These are phyloP conservation scores for Sphaeridia pumilis DNA, from an alignment of 2,888 invertebrate genomes.

Conservation along the genomic window DNA sequence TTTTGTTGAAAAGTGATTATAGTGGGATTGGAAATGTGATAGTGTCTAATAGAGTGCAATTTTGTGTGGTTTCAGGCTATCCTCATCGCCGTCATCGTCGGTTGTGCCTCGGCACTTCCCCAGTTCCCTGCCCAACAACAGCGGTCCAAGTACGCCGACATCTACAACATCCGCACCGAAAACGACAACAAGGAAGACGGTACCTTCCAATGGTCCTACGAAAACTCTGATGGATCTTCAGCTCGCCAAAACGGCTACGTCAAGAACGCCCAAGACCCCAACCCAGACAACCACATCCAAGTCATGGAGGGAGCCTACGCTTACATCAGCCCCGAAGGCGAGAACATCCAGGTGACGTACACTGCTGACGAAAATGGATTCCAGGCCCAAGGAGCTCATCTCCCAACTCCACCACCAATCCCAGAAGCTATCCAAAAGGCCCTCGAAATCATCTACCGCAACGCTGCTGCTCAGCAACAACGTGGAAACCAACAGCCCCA, in stretches of 20 bases:
- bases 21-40: too few relatives aligned
- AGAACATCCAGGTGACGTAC: slow-evolving; percentile 7
- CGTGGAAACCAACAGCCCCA: background rate
- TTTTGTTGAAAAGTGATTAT: too few relatives aligned
- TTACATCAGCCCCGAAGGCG: slow-evolving; percentile 15
- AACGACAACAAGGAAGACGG: slow-evolving; percentile 9
- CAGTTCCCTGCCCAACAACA: background rate
- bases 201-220: slow-evolving; percentile 7
- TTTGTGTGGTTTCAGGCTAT: slow-evolving; percentile 1
- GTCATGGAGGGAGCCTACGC: slow-evolving; percentile 10
- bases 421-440: slow-evolving; percentile 77
- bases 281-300: slow-evolving; percentile 5
- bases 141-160: slow-evolving; percentile 9
- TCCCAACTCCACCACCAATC: slow-evolving; percentile 71
- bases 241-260: slow-evolving; percentile 6
- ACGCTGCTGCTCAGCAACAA: slow-evolving; percentile 20
- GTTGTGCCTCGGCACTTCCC: slow-evolving; percentile 4
- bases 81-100: slow-evolving; percentile 4
- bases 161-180: slow-evolving; percentile 5
- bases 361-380: slow-evolving; percentile 46
- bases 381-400: slow-evolving; percentile 66
- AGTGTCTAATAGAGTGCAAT: too few relatives aligned
- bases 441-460: slow-evolving; percentile 56
- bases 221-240: slow-evolving; percentile 7
- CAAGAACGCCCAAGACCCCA: slow-evolving; percentile 10